Percentiles rank a stretch among this genome's conserved stretches.
Conservation (phyloP, 2,797 vertebrate species). For the Aotus griseimembra region DNA sequence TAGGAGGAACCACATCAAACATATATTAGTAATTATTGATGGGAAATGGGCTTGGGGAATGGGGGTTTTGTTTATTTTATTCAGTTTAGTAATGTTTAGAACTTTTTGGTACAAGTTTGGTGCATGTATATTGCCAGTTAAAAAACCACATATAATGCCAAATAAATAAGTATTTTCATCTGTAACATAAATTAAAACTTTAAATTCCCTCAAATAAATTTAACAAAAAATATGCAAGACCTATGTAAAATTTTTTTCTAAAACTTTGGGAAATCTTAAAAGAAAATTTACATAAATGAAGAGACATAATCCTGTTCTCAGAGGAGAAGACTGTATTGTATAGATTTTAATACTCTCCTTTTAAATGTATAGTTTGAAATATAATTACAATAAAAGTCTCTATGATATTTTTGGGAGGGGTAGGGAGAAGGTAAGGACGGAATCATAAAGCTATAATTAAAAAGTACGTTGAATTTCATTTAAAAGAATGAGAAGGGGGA, state of each 20-base stretch:
- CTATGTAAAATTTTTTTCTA: neutral
- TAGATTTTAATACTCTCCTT: neutral
- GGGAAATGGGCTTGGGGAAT: neutral
- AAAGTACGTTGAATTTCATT: neutral
- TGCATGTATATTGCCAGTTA: neutral
- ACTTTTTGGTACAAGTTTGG: neutral
- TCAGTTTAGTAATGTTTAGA: neutral
- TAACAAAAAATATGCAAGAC: neutral
- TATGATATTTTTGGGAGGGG: neutral
- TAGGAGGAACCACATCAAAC: neutral
- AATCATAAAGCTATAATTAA: neutral
- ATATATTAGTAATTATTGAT: neutral
- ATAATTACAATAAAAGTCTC: neutral
- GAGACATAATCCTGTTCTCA: neutral
- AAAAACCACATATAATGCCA: neutral
- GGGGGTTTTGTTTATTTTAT: neutral
- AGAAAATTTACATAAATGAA: constrained; percentile 1
- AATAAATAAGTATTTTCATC: neutral
- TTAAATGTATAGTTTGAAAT: neutral
- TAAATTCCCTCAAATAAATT: constrained; percentile 5
- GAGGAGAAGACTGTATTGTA: neutral
- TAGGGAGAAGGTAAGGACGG: neutral
- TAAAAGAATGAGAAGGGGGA: neutral
- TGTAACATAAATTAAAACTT: neutral
- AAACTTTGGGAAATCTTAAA: constrained; percentile 34